Base-by-base conservation (phyloP, 2,113 vertebrate genomes). In the Syngnathus floridae region DNA sequence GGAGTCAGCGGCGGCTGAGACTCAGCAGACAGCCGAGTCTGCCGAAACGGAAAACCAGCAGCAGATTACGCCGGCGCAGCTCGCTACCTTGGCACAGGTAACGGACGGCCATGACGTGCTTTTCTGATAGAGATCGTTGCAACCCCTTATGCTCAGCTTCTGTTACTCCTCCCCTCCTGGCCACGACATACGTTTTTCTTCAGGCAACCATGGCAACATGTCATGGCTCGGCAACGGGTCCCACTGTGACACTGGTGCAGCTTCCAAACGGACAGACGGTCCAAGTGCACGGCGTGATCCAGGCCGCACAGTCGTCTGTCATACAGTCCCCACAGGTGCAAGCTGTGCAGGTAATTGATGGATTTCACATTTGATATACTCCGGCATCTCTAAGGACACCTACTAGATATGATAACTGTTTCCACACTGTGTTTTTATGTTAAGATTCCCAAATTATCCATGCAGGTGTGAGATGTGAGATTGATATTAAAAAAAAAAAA, bases 271-370 rank as follows among this genome's bases (percentile, higher is more conserved):
- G 97, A 67, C 97, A 99, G 85, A 99, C 96, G 0, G 95, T 98
- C 71, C 97, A 99, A 86, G 97, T 99, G 75, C 97, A 99, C 48
- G 96, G 96, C 10, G 97, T 99, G 80, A 99, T 99, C 88, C 97
- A 99, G 86, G 92, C 96, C 7, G 94, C 97, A 54, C 97, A 99
- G 89, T 94, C 95, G 1, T 99, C 97, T 7, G 97, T 99, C 81
- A 99, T 99, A 86, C 97, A 99, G 87, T 96, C 96, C 70, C 97
- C 96, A 62, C 97, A 99, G 78, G 93, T 98, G 76, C 96, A 99
- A 81, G 93, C 97, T 62, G 94, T 98, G 67, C 97, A 99, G 92
- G 97, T 99, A 87, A 87, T n/a, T 6, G 4, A 59, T 17, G 2
- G 16, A 57, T n/a, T 51, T 21, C 3, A 9, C 7, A n/a, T n/a